Percentiles rank a stretch among this genome's conserved stretches.
Conservation (phyloP, 2,888 invertebrate species). For the Thymelicus sylvestris region DNA sequence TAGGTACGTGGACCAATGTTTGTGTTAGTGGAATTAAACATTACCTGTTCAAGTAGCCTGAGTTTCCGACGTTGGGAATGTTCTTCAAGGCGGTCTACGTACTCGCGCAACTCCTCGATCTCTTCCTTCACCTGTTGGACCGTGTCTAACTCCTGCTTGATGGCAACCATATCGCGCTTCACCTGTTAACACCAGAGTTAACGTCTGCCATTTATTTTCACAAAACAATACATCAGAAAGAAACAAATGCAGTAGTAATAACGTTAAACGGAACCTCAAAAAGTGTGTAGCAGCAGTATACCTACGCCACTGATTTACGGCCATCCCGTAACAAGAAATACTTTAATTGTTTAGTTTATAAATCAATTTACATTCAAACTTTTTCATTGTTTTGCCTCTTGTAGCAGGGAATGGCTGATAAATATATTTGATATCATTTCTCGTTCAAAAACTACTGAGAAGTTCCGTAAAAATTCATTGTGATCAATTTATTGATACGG, state of each 20-base stretch:
- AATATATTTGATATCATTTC: too few species aligned
- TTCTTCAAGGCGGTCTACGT: constrained; percentile 96
- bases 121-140: constrained; percentile 98
- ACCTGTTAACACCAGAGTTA: constrained; percentile 76
- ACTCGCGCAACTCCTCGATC: constrained; percentile 96
- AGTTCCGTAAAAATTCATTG: too few species aligned
- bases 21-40: background rate
- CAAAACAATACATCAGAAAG: too few species aligned
- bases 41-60: constrained; percentile 95
- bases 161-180: constrained; percentile 97
- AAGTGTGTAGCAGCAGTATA: too few species aligned
- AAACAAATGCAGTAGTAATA: too few species aligned
- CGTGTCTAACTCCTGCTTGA: constrained; percentile 96
- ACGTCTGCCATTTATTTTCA: background rate
- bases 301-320: too few species aligned
- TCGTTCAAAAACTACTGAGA: too few species aligned
- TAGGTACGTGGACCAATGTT: background rate
- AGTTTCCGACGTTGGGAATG: constrained; percentile 95
- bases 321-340: too few species aligned
- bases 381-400: background rate
- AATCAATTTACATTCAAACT: too few species aligned
- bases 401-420: background rate
- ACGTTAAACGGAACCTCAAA: too few species aligned
- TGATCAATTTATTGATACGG: too few species aligned
- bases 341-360: too few species aligned